These are phyloP conservation scores for Schizothorax lantsangensis DNA, from an alignment of 2,797 vertebrate species.

Conservation along the genomic window DNA sequence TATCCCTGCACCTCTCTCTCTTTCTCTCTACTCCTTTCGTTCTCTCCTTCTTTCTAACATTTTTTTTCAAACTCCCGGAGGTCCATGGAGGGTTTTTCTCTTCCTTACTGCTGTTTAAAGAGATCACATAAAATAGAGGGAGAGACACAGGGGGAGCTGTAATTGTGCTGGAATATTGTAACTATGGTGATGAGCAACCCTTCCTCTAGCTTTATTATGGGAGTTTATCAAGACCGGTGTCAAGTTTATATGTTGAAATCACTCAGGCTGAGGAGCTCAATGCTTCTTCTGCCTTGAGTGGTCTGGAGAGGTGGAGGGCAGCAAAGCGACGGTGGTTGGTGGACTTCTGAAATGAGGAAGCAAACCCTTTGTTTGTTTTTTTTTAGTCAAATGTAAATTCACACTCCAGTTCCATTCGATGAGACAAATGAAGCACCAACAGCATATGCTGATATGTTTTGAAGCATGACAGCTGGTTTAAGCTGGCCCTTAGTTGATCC, in stretches of 20 bases:
- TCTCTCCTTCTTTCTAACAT: slow-evolving; percentile 12
- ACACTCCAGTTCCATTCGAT: not conserved
- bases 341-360: not conserved
- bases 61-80: slow-evolving; percentile 50
- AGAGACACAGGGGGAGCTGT: slow-evolving; percentile 57
- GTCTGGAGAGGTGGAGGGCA: slow-evolving; percentile 17
- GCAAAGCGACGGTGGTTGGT: not conserved
- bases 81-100: slow-evolving; percentile 58
- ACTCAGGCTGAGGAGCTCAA: slow-evolving; percentile 47
- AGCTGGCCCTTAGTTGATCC: not conserved
- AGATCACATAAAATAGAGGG: slow-evolving; percentile 64
- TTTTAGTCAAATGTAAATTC: not conserved
- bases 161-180: slow-evolving; percentile 65
- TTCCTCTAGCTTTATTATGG: slow-evolving; percentile 58
- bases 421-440: not conserved
- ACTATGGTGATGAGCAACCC: slow-evolving; percentile 63
- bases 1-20: not conserved
- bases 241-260: slow-evolving; percentile 60
- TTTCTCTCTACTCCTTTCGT: slow-evolving; percentile 20
- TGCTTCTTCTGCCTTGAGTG: slow-evolving; percentile 35
- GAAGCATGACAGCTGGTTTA: not conserved
- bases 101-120: slow-evolving; percentile 64
- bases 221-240: slow-evolving; percentile 62
- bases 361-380: not conserved
- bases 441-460: not conserved